Percentiles rank a stretch among this genome's conserved stretches.
These are phyloP conservation scores for Lottia gigantea DNA, from an alignment of 2,888 invertebrate genomes.

Conservation along the genomic window DNA sequence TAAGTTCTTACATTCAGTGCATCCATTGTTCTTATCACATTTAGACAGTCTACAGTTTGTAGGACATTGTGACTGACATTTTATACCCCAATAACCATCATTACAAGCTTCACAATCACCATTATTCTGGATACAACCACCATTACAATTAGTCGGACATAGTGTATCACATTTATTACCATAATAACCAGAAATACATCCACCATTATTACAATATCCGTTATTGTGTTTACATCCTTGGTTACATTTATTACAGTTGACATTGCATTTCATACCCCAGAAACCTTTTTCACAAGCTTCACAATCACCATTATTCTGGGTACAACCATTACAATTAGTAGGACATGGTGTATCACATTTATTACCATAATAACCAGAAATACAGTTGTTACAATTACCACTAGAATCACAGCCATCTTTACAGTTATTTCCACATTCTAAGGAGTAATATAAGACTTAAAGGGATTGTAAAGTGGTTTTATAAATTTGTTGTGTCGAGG, in stretches of 20 bases:
- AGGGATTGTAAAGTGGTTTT: no score
- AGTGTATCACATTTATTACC: constrained; percentile 3
- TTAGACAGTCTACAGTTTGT: no score
- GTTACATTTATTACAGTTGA: not conserved
- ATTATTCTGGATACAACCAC: constrained; percentile 12
- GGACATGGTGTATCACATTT: no score
- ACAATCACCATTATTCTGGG: not conserved
- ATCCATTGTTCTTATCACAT: no score
- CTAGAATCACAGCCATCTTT: no score
- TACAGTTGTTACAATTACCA: not conserved
- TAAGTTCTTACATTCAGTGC: no score
- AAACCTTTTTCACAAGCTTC: not conserved
- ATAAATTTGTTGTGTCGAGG: no score
- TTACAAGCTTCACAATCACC: constrained; percentile 8
- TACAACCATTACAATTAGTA: not conserved
- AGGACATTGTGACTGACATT: not conserved
- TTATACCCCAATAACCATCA: not conserved
- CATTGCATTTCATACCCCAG: constrained; percentile 9
- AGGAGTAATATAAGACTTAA: no score
- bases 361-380: no score
- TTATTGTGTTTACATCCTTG: no score
- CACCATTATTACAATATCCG: no score
- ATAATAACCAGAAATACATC: not conserved
- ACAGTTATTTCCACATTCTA: no score
- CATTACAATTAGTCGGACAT: constrained; percentile 16